A percentile compares a stretch with the other conserved stretches of the same genome.
These are phyloP conservation scores for Elgaria multicarinata DNA, from an alignment of 2,113 vertebrate genomes.

Conservation along the genomic window DNA sequence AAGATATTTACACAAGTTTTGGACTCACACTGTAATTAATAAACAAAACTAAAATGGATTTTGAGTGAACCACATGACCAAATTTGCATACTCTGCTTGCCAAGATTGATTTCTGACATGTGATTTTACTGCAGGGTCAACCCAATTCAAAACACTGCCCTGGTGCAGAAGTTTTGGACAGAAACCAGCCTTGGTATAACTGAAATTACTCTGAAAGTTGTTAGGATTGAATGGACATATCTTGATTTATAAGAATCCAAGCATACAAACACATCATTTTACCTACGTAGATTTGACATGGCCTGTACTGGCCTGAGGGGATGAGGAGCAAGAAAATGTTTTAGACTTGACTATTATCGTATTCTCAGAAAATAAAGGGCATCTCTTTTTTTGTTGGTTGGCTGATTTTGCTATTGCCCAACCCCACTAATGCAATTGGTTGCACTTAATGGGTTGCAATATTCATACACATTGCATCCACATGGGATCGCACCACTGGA, in stretches of 20 bases:
- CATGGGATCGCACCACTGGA: neutral
- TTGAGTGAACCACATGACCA: neutral
- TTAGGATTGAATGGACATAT: neutral
- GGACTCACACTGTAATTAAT: neutral
- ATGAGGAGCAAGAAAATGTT: neutral
- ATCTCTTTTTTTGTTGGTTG: neutral
- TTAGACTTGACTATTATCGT: neutral
- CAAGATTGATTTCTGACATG: neutral
- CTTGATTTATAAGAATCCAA: neutral
- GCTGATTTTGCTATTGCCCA: neutral
- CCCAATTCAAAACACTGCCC: neutral
- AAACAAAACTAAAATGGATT: neutral
- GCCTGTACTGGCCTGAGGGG: no score
- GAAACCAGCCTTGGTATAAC: neutral
- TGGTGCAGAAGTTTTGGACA: neutral
- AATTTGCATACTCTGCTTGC: neutral
- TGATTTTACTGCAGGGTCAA: neutral
- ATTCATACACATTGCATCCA: neutral
- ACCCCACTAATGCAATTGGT: neutral
- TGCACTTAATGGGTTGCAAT: neutral
- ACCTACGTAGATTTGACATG: neutral
- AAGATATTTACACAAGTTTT: no score
- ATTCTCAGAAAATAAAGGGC: neutral
- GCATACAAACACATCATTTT: neutral
- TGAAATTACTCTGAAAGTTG: neutral